phyloP scores from a whole-genome alignment of 1,140 invertebrate genomes.

The Drosophila biarmipes region DNA sequence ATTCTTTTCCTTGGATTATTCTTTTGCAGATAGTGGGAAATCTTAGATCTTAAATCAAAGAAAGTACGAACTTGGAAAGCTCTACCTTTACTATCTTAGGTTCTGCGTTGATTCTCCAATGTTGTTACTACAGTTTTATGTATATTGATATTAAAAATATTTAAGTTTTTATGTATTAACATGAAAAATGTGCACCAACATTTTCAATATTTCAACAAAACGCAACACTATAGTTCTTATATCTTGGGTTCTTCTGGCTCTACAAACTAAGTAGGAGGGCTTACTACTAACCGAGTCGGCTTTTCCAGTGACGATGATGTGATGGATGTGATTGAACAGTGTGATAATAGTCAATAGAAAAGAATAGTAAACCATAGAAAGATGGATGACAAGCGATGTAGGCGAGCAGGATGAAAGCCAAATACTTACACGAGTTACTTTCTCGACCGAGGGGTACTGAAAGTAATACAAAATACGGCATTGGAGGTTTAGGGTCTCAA shows the following conservation, averaged over 20 bases:
- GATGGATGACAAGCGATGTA: conserved; percentile 47
- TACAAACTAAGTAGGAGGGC: conserved; percentile 8
- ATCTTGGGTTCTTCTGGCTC: neutral
- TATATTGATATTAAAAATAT: too few relatives aligned
- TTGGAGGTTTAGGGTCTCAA: conserved; percentile 24
- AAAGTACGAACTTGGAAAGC: too few relatives aligned
- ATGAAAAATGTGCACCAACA: neutral
- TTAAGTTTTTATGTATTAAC: too few relatives aligned
- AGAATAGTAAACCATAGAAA: conserved; percentile 52
- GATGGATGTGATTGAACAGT: conserved; percentile 55
- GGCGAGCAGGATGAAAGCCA: conserved; percentile 11
- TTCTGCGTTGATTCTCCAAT: too few relatives aligned
- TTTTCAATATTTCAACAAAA: too few relatives aligned
- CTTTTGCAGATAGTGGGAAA: too few relatives aligned
- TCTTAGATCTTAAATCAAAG: too few relatives aligned
- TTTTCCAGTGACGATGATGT: conserved; percentile 59
- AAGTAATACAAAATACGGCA: conserved; percentile 61
- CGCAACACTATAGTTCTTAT: neutral
- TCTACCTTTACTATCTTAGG: too few relatives aligned
- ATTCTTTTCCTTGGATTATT: too few relatives aligned
- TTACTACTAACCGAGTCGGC: conserved; percentile 60
- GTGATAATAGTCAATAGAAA: conserved; percentile 55
- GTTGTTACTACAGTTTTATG: too few relatives aligned
- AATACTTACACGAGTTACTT: conserved; percentile 77
- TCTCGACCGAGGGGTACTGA: conserved; percentile 74